Conservation (phyloP, 2,888 invertebrate species). For the Chouioia cunea region DNA sequence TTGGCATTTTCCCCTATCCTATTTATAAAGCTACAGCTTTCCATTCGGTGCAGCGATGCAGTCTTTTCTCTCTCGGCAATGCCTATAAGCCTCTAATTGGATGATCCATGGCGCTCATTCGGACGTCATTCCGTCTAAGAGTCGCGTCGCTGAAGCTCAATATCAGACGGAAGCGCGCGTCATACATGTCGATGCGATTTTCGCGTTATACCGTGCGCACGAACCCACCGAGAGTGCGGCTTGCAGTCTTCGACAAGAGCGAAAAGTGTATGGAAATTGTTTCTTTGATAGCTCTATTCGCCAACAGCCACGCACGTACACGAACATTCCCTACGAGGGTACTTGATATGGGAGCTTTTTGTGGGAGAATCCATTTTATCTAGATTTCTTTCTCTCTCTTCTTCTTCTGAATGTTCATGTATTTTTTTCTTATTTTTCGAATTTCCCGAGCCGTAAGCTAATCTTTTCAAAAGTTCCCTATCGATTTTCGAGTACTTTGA, state of each 20-base stretch:
- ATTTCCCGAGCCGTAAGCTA: too few species aligned
- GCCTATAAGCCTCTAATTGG: slow-evolving; percentile 33
- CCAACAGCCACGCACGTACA: too few species aligned
- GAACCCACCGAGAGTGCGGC: too few species aligned
- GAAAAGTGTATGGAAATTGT: slow-evolving; percentile 9
- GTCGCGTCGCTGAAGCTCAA: slow-evolving; percentile 30
- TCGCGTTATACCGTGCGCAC: background rate
- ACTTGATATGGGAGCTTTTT: too few species aligned
- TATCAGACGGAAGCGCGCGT: slow-evolving; percentile 15
- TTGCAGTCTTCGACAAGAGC: background rate
- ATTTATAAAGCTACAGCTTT: slow-evolving; percentile 22
- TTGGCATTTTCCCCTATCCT: background rate
- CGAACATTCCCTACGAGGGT: too few species aligned
- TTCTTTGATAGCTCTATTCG: background rate
- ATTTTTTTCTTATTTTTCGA: too few species aligned
- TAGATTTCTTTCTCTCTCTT: too few species aligned
- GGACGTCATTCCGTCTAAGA: slow-evolving; percentile 34
- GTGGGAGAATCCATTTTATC: too few species aligned
- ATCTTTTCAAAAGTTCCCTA: too few species aligned
- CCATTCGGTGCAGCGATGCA: background rate
- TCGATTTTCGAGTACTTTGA: too few species aligned
- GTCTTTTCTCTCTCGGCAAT: background rate
- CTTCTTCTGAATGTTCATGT: too few species aligned
- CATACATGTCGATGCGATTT: slow-evolving; percentile 6
- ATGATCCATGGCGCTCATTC: slow-evolving; percentile 36